These are phyloP conservation scores for Botrylloides violaceus DNA, from an alignment of 23 tunicate genomes.

Conservation along the genomic window DNA sequence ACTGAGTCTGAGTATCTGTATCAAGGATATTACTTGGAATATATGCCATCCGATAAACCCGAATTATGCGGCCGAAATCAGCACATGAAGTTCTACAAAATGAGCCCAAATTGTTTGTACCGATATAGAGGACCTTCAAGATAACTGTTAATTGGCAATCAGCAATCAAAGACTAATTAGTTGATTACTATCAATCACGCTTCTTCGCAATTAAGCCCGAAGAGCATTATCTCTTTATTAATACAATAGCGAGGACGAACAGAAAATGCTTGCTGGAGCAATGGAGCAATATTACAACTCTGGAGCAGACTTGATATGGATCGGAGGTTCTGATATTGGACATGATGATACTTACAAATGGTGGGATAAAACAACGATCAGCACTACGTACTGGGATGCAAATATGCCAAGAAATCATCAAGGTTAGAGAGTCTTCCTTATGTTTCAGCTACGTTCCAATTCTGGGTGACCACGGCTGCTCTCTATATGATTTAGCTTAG, in stretches of 20 bases:
- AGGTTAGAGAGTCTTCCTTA: constrained; percentile 20
- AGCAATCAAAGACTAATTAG: too few species aligned
- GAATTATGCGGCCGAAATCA: background rate
- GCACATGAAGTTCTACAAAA: too few species aligned
- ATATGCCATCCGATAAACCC: background rate
- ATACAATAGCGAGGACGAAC: constrained; percentile 41
- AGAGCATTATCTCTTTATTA: too few species aligned
- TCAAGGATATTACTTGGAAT: too few species aligned
- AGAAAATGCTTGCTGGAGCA: constrained; percentile 28
- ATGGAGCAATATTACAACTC: constrained; percentile 37
- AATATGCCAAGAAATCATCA: constrained; percentile 28
- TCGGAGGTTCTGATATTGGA: constrained; percentile 83
- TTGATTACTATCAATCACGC: too few species aligned
- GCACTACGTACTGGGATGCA: constrained; percentile 37
- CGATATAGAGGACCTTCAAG: background rate
- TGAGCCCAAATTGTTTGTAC: too few species aligned
- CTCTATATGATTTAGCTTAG: too few species aligned
- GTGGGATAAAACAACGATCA: constrained; percentile 53
- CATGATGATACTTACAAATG: constrained; percentile 60
- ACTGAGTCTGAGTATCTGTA: too few species aligned
- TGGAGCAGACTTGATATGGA: constrained; percentile 59
- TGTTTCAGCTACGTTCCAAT: too few species aligned
- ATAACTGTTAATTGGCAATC: too few species aligned
- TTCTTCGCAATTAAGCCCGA: too few species aligned
- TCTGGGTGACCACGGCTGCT: too few species aligned